A percentile compares a stretch with the other conserved stretches of the same genome.
phyloP scores from a whole-genome alignment of 2,888 invertebrate genomes.

The Emmelina monodactyla region DNA sequence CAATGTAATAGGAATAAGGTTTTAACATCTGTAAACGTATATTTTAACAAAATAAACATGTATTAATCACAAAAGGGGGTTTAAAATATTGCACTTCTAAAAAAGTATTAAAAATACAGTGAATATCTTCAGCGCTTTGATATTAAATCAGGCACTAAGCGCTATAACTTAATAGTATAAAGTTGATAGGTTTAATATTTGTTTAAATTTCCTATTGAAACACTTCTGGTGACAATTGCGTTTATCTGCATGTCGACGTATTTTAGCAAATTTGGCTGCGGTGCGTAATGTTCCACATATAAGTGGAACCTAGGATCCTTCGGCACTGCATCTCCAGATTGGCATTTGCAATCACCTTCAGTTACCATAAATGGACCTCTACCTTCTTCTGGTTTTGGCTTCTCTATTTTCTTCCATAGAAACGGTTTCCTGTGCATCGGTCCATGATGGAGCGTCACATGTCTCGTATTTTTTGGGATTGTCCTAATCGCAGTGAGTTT shows the following conservation, averaged over 20 bases:
- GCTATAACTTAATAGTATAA: too few relatives aligned
- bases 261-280: conserved; percentile 45
- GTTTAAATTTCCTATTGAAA: not conserved
- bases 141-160: too few relatives aligned
- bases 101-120: too few relatives aligned
- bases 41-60: too few relatives aligned
- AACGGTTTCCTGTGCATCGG: conserved; percentile 43
- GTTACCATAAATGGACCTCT: conserved; percentile 42
- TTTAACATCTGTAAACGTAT: too few relatives aligned
- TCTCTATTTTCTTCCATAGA: conserved; percentile 47
- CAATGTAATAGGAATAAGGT: too few relatives aligned
- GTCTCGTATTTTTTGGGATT: conserved; percentile 27
- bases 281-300: conserved; percentile 46
- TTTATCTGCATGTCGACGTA: conserved; percentile 52
- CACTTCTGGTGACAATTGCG: conserved; percentile 14
- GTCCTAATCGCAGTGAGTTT: conserved; percentile 48
- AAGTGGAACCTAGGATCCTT: conserved; percentile 49
- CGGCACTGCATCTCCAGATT: conserved; percentile 20
- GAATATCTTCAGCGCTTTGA: too few relatives aligned
- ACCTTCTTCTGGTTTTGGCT: conserved; percentile 21
- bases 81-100: too few relatives aligned
- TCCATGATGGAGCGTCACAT: conserved; percentile 35
- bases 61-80: too few relatives aligned
- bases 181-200: too few relatives aligned
- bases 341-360: conserved; percentile 18